A percentile compares a stretch with the other conserved stretches of the same genome.
These are phyloP conservation scores for Procavia capensis DNA, from an alignment of 2,113 vertebrate species.

Conservation along the genomic window DNA sequence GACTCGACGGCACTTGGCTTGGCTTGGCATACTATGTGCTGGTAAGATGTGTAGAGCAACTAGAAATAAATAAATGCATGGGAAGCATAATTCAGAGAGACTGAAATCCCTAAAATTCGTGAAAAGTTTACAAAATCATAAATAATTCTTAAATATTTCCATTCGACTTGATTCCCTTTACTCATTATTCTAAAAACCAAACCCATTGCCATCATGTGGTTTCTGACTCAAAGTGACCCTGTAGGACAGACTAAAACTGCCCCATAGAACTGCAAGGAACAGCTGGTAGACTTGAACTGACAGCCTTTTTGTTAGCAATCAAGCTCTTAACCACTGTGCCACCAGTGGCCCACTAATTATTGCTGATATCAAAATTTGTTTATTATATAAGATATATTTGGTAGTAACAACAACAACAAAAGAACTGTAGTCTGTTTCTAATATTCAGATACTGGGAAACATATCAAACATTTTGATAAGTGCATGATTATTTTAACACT, in stretches of 20 bases:
- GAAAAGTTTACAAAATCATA: too few relatives aligned
- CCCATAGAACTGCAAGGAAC: too few relatives aligned
- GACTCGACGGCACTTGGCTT: too few relatives aligned
- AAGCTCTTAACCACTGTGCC: too few relatives aligned
- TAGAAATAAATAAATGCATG: too few relatives aligned
- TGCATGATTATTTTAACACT: background rate
- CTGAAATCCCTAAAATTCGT: background rate
- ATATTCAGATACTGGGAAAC: background rate
- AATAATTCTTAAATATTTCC: background rate
- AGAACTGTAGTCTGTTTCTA: background rate
- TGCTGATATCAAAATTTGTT: background rate
- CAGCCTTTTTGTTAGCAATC: too few relatives aligned
- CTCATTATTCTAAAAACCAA: background rate
- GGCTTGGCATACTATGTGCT: background rate
- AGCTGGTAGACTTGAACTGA: too few relatives aligned
- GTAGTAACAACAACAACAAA: background rate
- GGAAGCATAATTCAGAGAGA: background rate
- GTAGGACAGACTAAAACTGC: too few relatives aligned
- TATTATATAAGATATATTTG: background rate
- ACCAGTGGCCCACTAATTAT: background rate
- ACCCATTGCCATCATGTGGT: too few relatives aligned
- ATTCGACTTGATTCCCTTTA: background rate
- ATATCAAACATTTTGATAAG: background rate
- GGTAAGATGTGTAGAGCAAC: background rate
- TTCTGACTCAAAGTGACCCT: too few relatives aligned